A percentile compares a stretch with the other conserved stretches of the same genome.
Conservation (phyloP, 2,888 invertebrate species). For the Drosophila robusta region DNA sequence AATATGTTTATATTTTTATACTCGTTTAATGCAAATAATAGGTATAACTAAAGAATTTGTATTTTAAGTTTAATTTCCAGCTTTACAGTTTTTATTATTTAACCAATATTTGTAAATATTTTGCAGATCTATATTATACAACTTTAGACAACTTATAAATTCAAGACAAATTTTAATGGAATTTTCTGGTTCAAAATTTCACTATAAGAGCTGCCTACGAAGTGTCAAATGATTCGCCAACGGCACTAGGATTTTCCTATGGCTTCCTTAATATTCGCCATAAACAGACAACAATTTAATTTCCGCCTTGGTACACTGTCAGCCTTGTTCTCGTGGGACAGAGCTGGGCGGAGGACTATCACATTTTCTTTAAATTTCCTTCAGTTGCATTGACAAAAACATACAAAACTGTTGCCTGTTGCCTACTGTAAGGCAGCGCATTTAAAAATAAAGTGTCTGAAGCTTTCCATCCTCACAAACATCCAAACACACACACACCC, state of each 20-base stretch:
- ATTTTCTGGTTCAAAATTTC: too few species aligned
- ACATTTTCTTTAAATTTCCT: constrained; percentile 28
- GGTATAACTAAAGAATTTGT: too few species aligned
- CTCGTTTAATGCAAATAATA: too few species aligned
- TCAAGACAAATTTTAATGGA: not conserved
- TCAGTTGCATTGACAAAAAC: constrained; percentile 1
- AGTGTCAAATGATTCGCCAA: not conserved
- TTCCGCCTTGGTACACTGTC: constrained; percentile 35
- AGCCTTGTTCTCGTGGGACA: not conserved
- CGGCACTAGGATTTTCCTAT: not conserved
- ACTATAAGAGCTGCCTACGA: too few species aligned
- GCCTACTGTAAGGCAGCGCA: constrained; percentile 9
- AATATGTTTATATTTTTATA: too few species aligned
- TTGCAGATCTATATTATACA: too few species aligned
- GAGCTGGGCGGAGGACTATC: not conserved
- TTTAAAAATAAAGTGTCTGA: constrained; percentile 3
- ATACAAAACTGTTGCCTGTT: constrained; percentile 6
- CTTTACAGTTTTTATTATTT: too few species aligned
- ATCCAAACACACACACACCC: not conserved
- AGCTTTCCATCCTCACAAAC: not conserved
- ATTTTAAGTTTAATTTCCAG: too few species aligned
- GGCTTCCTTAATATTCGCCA: not conserved
- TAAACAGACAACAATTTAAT: constrained; percentile 43
- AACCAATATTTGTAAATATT: too few species aligned
- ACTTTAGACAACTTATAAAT: too few species aligned